Percentiles rank a stretch among this genome's conserved stretches.
phyloP scores from a whole-genome alignment of 2,113 vertebrate genomes.

The Circaetus cinerascens region DNA sequence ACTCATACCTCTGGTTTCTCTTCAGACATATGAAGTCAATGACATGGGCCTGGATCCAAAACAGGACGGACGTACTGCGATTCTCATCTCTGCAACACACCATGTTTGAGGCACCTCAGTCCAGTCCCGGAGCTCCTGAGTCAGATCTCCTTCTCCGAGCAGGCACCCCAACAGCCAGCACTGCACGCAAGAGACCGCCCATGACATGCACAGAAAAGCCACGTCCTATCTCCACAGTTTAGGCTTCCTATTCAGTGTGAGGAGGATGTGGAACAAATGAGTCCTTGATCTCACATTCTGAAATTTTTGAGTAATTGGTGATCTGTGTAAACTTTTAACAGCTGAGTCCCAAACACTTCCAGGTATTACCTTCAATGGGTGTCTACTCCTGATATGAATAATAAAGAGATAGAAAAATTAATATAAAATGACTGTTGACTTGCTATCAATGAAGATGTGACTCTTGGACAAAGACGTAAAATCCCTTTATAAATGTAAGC shows the following conservation, averaged over 20 bases:
- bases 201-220: neutral
- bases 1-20: neutral
- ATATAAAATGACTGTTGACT: neutral
- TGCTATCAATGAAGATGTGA: neutral
- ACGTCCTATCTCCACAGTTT: rapidly evolving
- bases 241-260: neutral
- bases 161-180: neutral
- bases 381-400: neutral
- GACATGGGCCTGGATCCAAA: neutral
- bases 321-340: neutral
- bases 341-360: neutral
- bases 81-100: neutral
- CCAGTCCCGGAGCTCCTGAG: neutral
- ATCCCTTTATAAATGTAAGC: neutral
- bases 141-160: neutral
- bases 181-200: neutral
- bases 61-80: rapidly evolving
- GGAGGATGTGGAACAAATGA: neutral
- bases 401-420: neutral
- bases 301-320: neutral
- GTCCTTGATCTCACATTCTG: neutral
- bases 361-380: neutral
- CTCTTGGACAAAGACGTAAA: neutral
- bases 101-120: neutral
- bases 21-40: rapidly evolving